Conservation (phyloP, 1,140 invertebrate species). For the Yoshiicerus persimilis region DNA sequence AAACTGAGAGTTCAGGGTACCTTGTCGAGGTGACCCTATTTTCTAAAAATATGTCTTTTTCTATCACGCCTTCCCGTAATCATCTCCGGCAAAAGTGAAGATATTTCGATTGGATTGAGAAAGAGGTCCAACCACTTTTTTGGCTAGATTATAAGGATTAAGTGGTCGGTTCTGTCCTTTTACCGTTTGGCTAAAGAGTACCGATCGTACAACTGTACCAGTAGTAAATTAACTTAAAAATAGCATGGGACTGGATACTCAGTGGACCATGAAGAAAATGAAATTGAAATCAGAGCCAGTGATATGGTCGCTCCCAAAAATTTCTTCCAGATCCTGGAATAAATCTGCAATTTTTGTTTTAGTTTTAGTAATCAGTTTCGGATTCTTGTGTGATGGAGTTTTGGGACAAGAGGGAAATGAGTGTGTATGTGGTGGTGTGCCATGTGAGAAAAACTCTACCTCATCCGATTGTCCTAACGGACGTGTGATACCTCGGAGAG, state of each 20-base stretch:
- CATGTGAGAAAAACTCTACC: constrained; percentile 48
- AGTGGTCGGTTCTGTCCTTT: neutral
- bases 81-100: neutral
- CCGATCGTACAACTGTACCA: neutral
- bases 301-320: neutral
- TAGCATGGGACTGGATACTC: neutral
- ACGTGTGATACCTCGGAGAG: constrained; percentile 43
- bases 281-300: neutral
- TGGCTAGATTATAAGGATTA: neutral
- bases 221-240: neutral
- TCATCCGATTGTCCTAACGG: constrained; percentile 46
- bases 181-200: neutral
- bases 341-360: neutral
- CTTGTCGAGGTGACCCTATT: constrained; percentile 1
- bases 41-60: constrained; percentile 2
- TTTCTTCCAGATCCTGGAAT: neutral
- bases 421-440: constrained; percentile 36
- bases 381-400: neutral
- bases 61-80: neutral
- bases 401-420: neutral
- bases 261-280: constrained; percentile 11
- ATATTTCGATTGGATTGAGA: neutral
- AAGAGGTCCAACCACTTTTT: neutral
- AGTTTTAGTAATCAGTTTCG: neutral
- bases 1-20: neutral